These are phyloP conservation scores for Orientallactaga sibirica DNA, from an alignment of 2,797 vertebrate species.

Conservation along the genomic window DNA sequence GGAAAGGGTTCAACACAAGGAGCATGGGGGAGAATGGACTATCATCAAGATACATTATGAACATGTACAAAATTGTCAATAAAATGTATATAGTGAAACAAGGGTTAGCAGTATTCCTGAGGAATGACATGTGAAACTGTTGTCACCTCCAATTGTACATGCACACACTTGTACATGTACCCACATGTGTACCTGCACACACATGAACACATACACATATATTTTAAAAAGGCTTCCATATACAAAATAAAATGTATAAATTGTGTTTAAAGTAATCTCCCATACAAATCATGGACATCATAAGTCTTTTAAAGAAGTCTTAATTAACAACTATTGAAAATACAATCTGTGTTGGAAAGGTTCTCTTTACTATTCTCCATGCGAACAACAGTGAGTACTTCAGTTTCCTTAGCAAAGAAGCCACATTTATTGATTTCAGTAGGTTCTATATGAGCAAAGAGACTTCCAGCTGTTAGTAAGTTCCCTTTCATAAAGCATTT, in stretches of 20 bases:
- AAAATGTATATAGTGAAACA: too few species aligned
- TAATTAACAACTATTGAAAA: neutral
- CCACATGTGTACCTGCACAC: too few species aligned
- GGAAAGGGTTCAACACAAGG: too few species aligned
- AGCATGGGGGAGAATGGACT: too few species aligned
- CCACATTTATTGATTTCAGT: neutral
- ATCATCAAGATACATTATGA: too few species aligned
- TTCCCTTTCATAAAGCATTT: neutral
- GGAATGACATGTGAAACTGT: too few species aligned
- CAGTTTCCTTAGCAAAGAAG: slow-evolving; percentile 2
- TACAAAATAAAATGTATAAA: neutral
- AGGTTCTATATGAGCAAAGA: slow-evolving; percentile 16
- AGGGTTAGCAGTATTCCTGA: too few species aligned
- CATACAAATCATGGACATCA: neutral
- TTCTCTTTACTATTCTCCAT: neutral
- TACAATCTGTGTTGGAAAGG: neutral
- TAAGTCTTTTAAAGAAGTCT: neutral
- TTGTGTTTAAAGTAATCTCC: slow-evolving; percentile 2
- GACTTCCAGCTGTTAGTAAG: neutral
- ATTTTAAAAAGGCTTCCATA: neutral
- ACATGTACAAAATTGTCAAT: too few species aligned
- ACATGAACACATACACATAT: too few species aligned
- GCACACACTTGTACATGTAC: too few species aligned
- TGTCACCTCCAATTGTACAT: too few species aligned
- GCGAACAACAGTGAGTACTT: neutral